A percentile compares a stretch with the other conserved stretches of the same genome.
These are phyloP conservation scores for Proales similis DNA, from an alignment of 1,140 invertebrate species.

Conservation along the genomic window DNA sequence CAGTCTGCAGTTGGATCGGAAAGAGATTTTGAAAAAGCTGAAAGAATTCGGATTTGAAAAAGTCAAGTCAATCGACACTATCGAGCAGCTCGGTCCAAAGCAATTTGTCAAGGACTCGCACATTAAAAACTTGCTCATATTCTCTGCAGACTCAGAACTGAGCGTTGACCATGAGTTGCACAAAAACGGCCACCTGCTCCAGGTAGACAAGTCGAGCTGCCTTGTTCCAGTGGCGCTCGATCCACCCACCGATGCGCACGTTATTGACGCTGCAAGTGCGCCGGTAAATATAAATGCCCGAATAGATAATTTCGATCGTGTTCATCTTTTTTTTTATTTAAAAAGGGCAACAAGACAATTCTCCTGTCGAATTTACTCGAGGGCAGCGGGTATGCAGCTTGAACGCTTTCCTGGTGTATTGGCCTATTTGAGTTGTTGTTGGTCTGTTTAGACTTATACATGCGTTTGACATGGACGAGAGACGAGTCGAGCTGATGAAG, in stretches of 20 bases:
- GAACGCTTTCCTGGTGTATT: too few species aligned
- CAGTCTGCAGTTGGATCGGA: constrained; percentile 3
- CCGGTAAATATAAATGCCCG: constrained; percentile 9
- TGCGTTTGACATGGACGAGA: constrained; percentile 68
- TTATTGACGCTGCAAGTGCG: constrained; percentile 28
- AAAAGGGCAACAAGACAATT: constrained; percentile 37
- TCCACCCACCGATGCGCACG: constrained; percentile 16
- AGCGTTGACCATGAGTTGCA: constrained; percentile 24
- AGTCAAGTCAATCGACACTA: neutral
- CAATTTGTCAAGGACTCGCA: constrained; percentile 28
- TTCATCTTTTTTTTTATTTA: neutral
- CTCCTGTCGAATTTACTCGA: constrained; percentile 22
- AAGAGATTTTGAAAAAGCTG: constrained; percentile 11
- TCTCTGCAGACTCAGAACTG: constrained; percentile 4
- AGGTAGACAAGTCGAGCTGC: constrained; percentile 36
- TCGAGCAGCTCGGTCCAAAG: constrained; percentile 7
- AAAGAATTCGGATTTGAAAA: neutral
- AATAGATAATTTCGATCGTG: neutral
- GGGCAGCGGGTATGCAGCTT: constrained; percentile 21
- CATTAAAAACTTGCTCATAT: constrained; percentile 30
- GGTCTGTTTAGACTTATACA: constrained; percentile 61
- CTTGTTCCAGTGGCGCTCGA: constrained; percentile 14
- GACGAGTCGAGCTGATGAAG: constrained; percentile 61
- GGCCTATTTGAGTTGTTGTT: neutral
- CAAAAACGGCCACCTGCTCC: constrained; percentile 20